Evolutionary conservation across 2,797 vertebrate species (phyloP).

Genomic region (Schizopygopsis malacanthus): DNA sequence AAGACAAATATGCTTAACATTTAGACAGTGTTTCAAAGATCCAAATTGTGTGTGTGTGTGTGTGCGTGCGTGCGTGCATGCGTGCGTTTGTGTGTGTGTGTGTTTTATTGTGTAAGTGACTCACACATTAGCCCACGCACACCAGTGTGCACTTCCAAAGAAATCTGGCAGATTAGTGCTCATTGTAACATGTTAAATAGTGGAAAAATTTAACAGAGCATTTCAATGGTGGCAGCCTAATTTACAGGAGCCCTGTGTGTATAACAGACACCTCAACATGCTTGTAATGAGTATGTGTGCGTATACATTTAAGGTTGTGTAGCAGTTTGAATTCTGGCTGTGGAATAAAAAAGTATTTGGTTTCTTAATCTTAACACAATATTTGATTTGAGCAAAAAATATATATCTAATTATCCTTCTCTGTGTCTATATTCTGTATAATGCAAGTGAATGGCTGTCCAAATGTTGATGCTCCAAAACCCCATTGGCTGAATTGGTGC

Average conservation of each 20-base stretch:
- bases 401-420: background rate
- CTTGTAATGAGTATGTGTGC: background rate
- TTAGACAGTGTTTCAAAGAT: constrained; percentile 21
- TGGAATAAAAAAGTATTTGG: background rate
- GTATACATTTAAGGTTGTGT: background rate
- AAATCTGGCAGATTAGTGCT: background rate
- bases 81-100: too few species aligned
- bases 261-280: background rate
- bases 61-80: too few species aligned
- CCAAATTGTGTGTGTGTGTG: background rate
- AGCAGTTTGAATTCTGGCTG: background rate
- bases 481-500: background rate
- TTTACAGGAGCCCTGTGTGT: constrained; percentile 1
- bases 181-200: constrained; percentile 28
- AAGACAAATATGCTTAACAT: constrained; percentile 5
- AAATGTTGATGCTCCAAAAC: background rate
- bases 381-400: background rate
- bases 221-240: constrained; percentile 7
- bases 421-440: background rate
- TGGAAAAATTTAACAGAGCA: background rate
- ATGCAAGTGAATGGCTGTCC: background rate
- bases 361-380: background rate
- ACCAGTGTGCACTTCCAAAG: background rate
- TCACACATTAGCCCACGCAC: background rate
- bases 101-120: background rate